Conservation (phyloP, 2,113 vertebrate species). For the Corythaeola cristata region DNA sequence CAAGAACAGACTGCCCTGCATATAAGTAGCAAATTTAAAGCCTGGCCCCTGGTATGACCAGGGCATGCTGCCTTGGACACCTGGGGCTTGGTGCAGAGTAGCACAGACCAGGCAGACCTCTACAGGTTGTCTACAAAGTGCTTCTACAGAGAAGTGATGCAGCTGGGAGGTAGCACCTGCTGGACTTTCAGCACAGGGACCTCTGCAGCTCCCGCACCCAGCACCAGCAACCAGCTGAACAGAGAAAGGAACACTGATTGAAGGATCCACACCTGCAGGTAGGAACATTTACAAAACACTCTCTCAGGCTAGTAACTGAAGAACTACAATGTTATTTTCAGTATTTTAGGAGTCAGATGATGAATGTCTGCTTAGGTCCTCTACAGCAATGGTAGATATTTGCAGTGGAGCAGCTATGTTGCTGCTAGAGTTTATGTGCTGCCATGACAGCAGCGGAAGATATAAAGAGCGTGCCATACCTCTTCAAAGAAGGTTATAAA, state of each 20-base stretch:
- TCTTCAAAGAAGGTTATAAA: neutral
- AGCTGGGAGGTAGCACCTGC: neutral
- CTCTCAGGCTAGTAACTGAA: neutral
- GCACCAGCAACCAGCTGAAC: neutral
- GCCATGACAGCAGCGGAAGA: neutral
- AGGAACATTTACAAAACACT: neutral
- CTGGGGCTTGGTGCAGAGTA: neutral
- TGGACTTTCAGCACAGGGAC: neutral
- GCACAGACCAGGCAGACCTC: neutral
- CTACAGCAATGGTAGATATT: neutral
- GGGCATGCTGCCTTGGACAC: neutral
- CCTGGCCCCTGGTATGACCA: accelerated
- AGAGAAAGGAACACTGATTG: neutral
- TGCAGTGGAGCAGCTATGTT: neutral
- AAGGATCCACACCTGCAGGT: neutral
- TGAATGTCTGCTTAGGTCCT: neutral
- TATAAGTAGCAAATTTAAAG: neutral
- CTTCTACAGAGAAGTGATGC: neutral
- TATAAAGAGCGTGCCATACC: neutral
- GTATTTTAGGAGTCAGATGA: neutral
- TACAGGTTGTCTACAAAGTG: neutral
- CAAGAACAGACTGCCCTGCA: neutral
- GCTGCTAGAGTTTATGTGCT: neutral
- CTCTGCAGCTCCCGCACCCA: neutral
- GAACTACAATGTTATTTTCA: neutral